phyloP scores from a whole-genome alignment of 2,888 invertebrate species.

The Steinernema hermaphroditum region DNA sequence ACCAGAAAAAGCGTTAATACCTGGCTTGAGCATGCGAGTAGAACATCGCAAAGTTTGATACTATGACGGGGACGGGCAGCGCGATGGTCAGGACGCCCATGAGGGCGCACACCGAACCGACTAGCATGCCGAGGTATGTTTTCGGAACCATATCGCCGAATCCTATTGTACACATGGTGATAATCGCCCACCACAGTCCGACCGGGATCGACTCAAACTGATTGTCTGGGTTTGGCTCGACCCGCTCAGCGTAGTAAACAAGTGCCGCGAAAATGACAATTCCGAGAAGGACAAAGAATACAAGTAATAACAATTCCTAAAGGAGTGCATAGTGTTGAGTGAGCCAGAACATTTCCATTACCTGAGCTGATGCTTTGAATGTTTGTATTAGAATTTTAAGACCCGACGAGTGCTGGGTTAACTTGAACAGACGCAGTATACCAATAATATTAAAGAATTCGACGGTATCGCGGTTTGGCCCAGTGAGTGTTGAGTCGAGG shows the following conservation, averaged over 20 bases:
- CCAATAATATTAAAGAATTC: slow-evolving; percentile 68
- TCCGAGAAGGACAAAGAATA: slow-evolving; percentile 86
- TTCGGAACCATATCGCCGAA: slow-evolving; percentile 60
- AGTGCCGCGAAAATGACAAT: slow-evolving; percentile 94
- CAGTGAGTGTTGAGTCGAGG: slow-evolving; percentile 27
- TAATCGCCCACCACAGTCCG: slow-evolving; percentile 60
- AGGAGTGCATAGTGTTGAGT: slow-evolving; percentile 59
- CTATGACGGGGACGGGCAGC: slow-evolving; percentile 51
- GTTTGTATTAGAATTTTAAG: slow-evolving; percentile 94
- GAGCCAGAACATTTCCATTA: slow-evolving; percentile 33
- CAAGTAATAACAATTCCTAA: slow-evolving; percentile 82
- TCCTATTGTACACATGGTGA: slow-evolving; percentile 60
- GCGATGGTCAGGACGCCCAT: slow-evolving; percentile 65
- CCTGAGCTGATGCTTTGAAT: slow-evolving; percentile 61
- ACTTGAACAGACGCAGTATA: slow-evolving; percentile 69
- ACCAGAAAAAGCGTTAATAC: too few species aligned
- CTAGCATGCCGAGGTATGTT: slow-evolving; percentile 61
- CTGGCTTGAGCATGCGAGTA: slow-evolving; percentile 58
- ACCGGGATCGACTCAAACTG: slow-evolving; percentile 64
- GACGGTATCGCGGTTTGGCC: slow-evolving; percentile 49
- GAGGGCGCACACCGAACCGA: slow-evolving; percentile 62
- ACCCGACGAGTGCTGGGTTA: slow-evolving; percentile 69
- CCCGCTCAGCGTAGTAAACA: slow-evolving; percentile 89
- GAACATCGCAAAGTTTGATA: slow-evolving; percentile 51
- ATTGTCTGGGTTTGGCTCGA: slow-evolving; percentile 58